Conservation (phyloP, 1,140 invertebrate genomes). For the Plodia interpunctella region DNA sequence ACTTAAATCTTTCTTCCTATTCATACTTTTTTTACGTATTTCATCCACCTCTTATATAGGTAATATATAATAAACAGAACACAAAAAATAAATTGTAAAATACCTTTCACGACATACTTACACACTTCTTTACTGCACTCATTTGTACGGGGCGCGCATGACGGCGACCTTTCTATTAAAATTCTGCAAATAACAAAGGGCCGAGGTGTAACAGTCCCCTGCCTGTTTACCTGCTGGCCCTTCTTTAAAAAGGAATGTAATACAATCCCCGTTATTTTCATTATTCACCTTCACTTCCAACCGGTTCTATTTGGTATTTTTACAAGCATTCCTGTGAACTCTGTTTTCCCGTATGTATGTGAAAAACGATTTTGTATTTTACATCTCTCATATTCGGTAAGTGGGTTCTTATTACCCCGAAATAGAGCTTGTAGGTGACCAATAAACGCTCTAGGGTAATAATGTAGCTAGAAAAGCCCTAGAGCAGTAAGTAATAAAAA, state of each 20-base stretch:
- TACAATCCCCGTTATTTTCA: constrained; percentile 68
- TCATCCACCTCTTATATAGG: too few relatives aligned
- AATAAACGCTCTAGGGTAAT: too few relatives aligned
- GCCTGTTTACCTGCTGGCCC: constrained; percentile 56
- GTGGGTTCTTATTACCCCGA: too few relatives aligned
- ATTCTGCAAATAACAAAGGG: constrained; percentile 70
- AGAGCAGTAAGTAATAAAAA: too few relatives aligned
- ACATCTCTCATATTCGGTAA: too few relatives aligned
- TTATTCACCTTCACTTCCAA: constrained; percentile 36
- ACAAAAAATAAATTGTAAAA: too few relatives aligned
- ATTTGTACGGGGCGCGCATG: constrained; percentile 4
- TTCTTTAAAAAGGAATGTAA: constrained; percentile 67
- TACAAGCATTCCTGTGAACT: constrained; percentile 1
- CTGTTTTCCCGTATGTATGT: neutral
- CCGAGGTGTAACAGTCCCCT: constrained; percentile 52
- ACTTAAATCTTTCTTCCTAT: too few relatives aligned
- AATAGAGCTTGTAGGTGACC: too few relatives aligned
- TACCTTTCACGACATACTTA: too few relatives aligned
- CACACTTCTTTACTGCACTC: neutral
- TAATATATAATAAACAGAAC: too few relatives aligned
- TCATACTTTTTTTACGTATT: too few relatives aligned
- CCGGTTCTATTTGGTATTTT: constrained; percentile 1
- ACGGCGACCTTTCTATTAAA: constrained; percentile 59
- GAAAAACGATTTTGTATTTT: neutral
- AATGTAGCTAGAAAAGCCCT: too few relatives aligned